These are phyloP conservation scores for Salvelinus namaycush DNA, from an alignment of 2,113 vertebrate genomes.

Conservation along the genomic window DNA sequence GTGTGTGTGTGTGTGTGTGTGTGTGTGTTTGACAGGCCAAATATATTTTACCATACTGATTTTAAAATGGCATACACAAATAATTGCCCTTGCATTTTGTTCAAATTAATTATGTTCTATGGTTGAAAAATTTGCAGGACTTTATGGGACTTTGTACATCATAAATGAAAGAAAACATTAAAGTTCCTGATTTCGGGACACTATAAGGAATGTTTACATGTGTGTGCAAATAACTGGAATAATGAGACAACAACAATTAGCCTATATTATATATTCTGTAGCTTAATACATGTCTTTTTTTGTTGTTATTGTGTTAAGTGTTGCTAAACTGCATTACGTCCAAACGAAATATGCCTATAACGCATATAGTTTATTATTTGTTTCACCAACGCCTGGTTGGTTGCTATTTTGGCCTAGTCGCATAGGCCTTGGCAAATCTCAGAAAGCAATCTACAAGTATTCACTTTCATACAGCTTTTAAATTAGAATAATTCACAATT, in stretches of 20 bases:
- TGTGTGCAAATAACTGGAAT: no score
- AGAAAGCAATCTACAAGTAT: background rate
- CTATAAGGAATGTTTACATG: no score
- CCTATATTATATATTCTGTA: no score
- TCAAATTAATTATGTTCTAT: background rate
- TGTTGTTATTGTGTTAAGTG: no score
- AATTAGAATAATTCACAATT: background rate
- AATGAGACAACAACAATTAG: no score
- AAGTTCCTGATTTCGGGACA: no score
- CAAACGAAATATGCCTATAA: no score
- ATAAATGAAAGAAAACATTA: no score
- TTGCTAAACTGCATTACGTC: no score
- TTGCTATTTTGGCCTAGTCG: background rate
- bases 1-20: background rate
- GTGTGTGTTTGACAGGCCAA: background rate
- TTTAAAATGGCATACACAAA: no score
- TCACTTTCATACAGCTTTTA: background rate
- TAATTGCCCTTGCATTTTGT: background rate
- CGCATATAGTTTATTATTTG: background rate
- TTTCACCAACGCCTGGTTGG: background rate
- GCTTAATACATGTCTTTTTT: no score
- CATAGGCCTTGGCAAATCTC: background rate
- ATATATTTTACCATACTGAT: background rate
- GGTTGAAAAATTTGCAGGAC: background rate
- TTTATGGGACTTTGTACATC: background rate